Evolutionary conservation across 2,888 invertebrate genomes (phyloP), one percentile per base, ranked within the genome.

Genomic region (Cephalotes varians): DNA sequence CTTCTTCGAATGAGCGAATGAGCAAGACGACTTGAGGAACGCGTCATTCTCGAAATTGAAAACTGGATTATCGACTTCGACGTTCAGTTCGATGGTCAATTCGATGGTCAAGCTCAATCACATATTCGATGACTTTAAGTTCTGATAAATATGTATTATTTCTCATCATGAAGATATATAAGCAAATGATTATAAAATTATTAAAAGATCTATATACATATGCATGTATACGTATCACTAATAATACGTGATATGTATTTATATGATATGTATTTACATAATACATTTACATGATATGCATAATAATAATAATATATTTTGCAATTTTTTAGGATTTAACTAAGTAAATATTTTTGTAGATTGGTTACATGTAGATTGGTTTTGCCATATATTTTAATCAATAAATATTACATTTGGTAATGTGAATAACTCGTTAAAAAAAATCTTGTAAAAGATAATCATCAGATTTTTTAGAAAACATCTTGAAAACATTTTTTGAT

Each of bases 81-180:
- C 69, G 34, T 79, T 34, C 56, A 56, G 31, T 47, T 92, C 89
- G 86, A 69, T 89, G 88, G 91, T 91, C 91, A 91, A 89, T 90
- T 90, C 90, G 91, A 92, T 90, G 90, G 88, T 84, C 91, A 89
- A 90, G 91, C 91, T 54, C 51, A 44, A 25, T 49, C 62, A 34
- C 28, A 40, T 34, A 60, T 34, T 25, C 37, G n/a, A 15, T 49
- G 25, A 44, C 44, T 51, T 28, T 44, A 15, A 25, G 1, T 49
- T 10, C 21, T 3, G n/a, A 54, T 28, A 67, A 40, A 54, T 6
- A 15, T n/a, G 15, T 1, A 21, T n/a, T n/a, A n/a, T 21, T 65
- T 51, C 15, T 64, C 18, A 25, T 47, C 47, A n/a, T 37, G 9
- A n/a, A 51, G 18, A 56, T 15, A 5, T 25, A 4, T 10, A 34